Base-by-base conservation (phyloP, 1,140 invertebrate genomes). In the Brachionus angularis region DNA sequence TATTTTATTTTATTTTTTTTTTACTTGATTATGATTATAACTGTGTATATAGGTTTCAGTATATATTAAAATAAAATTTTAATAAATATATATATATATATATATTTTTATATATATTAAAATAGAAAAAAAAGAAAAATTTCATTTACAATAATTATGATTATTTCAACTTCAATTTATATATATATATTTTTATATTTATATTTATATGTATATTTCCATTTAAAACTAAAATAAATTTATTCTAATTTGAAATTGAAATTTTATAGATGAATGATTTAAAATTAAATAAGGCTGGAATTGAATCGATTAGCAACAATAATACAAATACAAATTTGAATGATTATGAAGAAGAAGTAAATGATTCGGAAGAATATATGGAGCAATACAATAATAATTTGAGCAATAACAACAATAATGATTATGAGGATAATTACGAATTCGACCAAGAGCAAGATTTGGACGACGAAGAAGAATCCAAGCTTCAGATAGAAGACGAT, bases 101-200 rank as follows among this genome's bases (percentile, higher is more conserved):
- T n/a, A n/a, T n/a, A n/a, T n/a, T n/a, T n/a, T n/a, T n/a, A n/a
- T n/a, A n/a, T n/a, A n/a, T n/a, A n/a, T n/a, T n/a, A n/a, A n/a
- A n/a, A n/a, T n/a, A n/a, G n/a, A 55, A 55, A 49, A 52, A 55
- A 36, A 55, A 33, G 34, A 33, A 33, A 55, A 58, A 39, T 23
- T 36, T 23, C 36, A 58, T 39, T 58, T 34, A 58, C 18, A 58
- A 16, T 58, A 58, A 58, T 58, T 58, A 58, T 58, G 53, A 12
- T 23, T 36, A 58, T 58, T 58, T 58, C 53, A 39, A 58, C 53
- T 36, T 58, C 53, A 39, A 39, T 58, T 58, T n/a, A n/a, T n/a
- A n/a, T n/a, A n/a, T n/a, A n/a, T n/a, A n/a, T n/a, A n/a, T n/a
- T n/a, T n/a, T n/a, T n/a, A n/a, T n/a, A n/a, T n/a, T n/a, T n/a